These are phyloP conservation scores for Falco peregrinus DNA, from an alignment of 2,797 vertebrate species.

Conservation along the genomic window DNA sequence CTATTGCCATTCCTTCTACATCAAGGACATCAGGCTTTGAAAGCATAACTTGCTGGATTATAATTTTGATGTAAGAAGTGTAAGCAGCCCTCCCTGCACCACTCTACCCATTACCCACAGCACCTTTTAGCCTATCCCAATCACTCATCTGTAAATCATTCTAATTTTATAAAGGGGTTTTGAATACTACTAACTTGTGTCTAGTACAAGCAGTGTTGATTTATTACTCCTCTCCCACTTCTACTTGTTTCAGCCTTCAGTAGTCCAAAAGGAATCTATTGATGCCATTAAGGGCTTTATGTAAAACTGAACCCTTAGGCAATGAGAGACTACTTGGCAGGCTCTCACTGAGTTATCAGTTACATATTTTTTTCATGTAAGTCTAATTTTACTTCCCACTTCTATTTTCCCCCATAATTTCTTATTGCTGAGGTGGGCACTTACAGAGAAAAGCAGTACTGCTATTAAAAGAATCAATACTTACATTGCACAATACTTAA, in stretches of 20 bases:
- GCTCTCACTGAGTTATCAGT: background rate
- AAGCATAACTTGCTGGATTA: background rate
- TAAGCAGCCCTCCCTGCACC: background rate
- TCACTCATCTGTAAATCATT: background rate
- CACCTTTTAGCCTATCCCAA: background rate
- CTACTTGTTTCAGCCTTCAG: background rate
- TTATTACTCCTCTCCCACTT: background rate
- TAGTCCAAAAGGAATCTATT: background rate
- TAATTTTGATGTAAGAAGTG: background rate
- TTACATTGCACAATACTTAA: slow-evolving; percentile 7
- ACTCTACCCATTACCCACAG: background rate
- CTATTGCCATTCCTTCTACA: slow-evolving; percentile 39
- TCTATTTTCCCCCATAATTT: slow-evolving; percentile 35
- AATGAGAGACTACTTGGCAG: background rate
- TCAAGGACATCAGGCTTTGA: slow-evolving; percentile 12
- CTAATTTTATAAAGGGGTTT: background rate
- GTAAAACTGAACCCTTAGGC: background rate
- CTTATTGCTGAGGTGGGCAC: slow-evolving; percentile 52
- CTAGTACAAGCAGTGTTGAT: background rate
- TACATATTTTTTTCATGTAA: background rate
- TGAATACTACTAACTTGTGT: background rate
- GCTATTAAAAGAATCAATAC: slow-evolving; percentile 59
- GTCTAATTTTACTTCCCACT: slow-evolving; percentile 25
- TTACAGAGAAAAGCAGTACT: slow-evolving; percentile 16
- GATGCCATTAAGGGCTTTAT: background rate